Conservation (phyloP, 2,797 vertebrate species). For the Adrianichthys oophorus region DNA sequence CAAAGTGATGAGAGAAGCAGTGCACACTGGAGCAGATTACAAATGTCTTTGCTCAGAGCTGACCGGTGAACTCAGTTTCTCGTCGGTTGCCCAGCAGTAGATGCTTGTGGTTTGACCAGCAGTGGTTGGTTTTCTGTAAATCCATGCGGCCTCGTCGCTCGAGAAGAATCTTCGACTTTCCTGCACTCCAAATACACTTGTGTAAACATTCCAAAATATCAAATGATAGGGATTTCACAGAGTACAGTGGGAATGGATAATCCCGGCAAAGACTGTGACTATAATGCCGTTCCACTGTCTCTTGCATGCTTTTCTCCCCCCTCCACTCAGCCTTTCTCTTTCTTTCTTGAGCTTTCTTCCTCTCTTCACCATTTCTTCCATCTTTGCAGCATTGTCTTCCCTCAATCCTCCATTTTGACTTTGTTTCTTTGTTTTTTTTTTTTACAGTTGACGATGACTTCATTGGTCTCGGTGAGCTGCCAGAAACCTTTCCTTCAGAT, state of each 20-base stretch:
- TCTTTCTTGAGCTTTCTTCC: constrained; percentile 12
- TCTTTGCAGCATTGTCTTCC: constrained; percentile 9
- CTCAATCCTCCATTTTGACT: constrained; percentile 10
- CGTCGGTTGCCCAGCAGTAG: constrained; percentile 59
- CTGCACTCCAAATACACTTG: constrained; percentile 71
- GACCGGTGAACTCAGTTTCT: constrained; percentile 65
- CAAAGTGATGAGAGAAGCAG: constrained; percentile 26
- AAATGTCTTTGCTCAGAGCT: constrained; percentile 63
- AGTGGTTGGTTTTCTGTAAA: constrained; percentile 49
- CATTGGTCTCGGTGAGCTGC: constrained; percentile 92
- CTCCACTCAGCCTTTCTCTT: constrained; percentile 13
- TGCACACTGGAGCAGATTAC: constrained; percentile 47
- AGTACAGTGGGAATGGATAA: constrained; percentile 61
- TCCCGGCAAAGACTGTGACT: constrained; percentile 64
- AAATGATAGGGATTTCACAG: constrained; percentile 72
- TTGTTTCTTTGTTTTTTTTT: constrained; percentile 14
- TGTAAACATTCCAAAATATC: constrained; percentile 77
- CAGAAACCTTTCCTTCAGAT: constrained; percentile 96
- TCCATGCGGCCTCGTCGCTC: constrained; percentile 56
- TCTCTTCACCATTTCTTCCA: constrained; percentile 15
- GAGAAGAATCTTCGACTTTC: constrained; percentile 71
- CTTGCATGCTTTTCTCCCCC: constrained; percentile 41
- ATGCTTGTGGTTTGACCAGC: constrained; percentile 60
- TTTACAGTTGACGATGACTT: constrained; percentile 89
- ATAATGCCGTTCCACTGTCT: constrained; percentile 64